Evolutionary conservation across 2,888 invertebrate species (phyloP).

Genomic region (Monochamus alternatus): DNA sequence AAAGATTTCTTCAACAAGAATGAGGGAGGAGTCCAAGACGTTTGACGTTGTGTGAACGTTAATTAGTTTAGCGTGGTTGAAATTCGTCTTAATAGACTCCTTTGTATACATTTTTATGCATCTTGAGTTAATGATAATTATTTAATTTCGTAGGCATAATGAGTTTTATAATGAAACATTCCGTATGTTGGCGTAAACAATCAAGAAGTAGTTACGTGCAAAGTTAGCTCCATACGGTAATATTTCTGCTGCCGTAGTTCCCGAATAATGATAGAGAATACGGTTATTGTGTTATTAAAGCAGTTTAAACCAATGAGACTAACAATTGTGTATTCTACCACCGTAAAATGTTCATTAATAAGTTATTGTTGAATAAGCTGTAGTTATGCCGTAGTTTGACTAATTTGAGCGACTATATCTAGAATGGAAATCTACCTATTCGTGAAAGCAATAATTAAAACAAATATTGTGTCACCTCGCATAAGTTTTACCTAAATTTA

Average conservation of each 20-base stretch:
- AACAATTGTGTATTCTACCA: conserved; percentile 10
- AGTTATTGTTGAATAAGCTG: conserved; percentile 13
- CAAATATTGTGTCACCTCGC: conserved; percentile 3
- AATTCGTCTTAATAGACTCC: too few relatives aligned
- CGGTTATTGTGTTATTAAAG: conserved; percentile 3
- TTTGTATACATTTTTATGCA: too few relatives aligned
- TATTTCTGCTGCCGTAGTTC: not conserved
- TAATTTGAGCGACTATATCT: conserved; percentile 11
- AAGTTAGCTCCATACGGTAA: not conserved
- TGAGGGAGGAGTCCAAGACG: too few relatives aligned
- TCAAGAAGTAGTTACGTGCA: not conserved
- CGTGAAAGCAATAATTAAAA: conserved; percentile 13
- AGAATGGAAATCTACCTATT: conserved; percentile 9
- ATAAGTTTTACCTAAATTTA: conserved; percentile 1
- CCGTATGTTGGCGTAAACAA: not conserved
- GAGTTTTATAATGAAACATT: not conserved
- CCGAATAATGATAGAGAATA: conserved; percentile 7
- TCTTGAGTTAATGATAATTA: too few relatives aligned
- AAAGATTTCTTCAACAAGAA: too few relatives aligned
- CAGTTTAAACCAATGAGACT: conserved; percentile 11
- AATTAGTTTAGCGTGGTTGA: too few relatives aligned
- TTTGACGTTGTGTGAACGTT: too few relatives aligned
- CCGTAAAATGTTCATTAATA: conserved; percentile 13
- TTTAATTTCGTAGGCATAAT: too few relatives aligned
- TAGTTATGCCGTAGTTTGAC: conserved; percentile 9